Base-by-base conservation (phyloP, 1,140 invertebrate species). In the Solenopsis invicta region DNA sequence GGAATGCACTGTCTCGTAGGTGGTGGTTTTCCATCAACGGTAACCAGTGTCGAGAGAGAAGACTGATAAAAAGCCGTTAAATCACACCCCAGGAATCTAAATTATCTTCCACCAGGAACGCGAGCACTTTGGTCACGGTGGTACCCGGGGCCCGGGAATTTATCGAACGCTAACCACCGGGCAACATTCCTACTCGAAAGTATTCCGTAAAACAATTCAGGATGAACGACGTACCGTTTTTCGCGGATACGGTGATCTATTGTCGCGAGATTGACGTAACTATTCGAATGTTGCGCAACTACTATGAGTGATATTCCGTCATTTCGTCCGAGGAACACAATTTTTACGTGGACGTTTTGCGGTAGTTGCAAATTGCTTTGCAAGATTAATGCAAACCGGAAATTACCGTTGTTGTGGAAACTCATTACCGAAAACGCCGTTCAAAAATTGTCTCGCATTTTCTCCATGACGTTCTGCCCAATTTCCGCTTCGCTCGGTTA, bases 41-140 rank as follows among this genome's bases (percentile, higher is more conserved):
- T 56, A 89, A 86, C 78, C 81, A 76, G 72, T 56, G 64, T 64
- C 34, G 37, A 10, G 67, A 41, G 62, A 66, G 59, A 89, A 69
- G 67, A 34, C 61, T 77, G 85, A 90, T 92, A 93, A 93, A 94
- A 92, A 92, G 72, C 66, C 56, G 82, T 89, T 93, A 94, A 94
- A 93, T 93, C 91, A 91, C 92, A 93, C 89, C 77, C 85, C 67
- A 91, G 90, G 93, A 92, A 93, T 94, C 90, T 93, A 91, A 93
- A 94, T 93, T 93, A 94, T 94, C 91, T 91, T 88, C 77, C 59
- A 80, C 80, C 45, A 89, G 89, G 92, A 91, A 93, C 92, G 92
- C 91, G 86, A 88, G 50, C 89, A 90, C 93, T 93, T 93, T 92
- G 91, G 89, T 91, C 90, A 84, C 80, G 88, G 87, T 87, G 88